These are phyloP conservation scores for Coelopa pilipes DNA, from an alignment of 2,888 invertebrate species.

Conservation along the genomic window DNA sequence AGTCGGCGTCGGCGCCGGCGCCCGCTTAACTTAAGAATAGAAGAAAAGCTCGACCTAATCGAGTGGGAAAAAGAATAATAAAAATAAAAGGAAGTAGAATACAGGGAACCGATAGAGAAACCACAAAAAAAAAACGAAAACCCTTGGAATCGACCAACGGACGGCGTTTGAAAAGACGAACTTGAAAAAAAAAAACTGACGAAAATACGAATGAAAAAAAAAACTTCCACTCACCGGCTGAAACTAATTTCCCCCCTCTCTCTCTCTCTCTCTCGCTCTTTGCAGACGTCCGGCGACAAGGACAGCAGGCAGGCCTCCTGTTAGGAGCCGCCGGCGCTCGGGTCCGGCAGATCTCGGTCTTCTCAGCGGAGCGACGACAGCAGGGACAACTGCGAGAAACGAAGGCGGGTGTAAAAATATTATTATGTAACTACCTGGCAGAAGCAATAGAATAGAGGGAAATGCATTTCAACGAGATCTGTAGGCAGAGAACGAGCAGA, in stretches of 20 bases:
- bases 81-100: not conserved
- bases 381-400: too few species aligned
- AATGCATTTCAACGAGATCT: not conserved
- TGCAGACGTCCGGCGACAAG: conserved; percentile 55
- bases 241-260: not conserved
- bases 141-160: not conserved
- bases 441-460: conserved; percentile 4
- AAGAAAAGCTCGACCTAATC: too few species aligned
- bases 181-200: too few species aligned
- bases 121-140: not conserved
- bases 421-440: not conserved
- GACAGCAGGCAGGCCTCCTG: conserved; percentile 45
- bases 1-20: not conserved
- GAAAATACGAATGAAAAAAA: not conserved
- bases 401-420: not conserved
- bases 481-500: too few species aligned
- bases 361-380: not conserved
- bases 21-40: not conserved
- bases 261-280: conserved; percentile 45
- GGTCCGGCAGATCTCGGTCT: conserved; percentile 10
- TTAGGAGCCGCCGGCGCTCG: conserved; percentile 4
- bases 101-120: too few species aligned
- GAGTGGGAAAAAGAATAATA: not conserved
- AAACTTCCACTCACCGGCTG: not conserved
- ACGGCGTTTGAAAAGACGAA: not conserved